These are phyloP conservation scores for Hexactinellida sp. DNA, from an alignment of 37 sponge, comb jelly and placozoan species.

Conservation along the genomic window DNA sequence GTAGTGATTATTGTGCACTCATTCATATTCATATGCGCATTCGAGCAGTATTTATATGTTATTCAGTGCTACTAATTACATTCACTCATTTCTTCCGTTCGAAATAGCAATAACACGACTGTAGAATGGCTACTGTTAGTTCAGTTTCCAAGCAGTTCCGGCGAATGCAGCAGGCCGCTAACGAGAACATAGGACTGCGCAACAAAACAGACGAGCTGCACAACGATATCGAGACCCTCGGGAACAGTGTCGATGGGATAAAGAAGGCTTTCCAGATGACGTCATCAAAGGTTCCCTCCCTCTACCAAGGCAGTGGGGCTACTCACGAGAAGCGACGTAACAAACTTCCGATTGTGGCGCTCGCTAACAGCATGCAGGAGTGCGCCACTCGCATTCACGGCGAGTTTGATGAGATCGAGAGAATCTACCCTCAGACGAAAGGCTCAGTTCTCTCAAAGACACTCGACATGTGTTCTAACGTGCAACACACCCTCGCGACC, in stretches of 20 bases:
- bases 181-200: not conserved
- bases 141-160: not conserved
- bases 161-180: not conserved
- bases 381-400: not conserved
- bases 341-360: not conserved
- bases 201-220: not conserved
- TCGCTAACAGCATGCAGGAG: not conserved
- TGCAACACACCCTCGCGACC: not conserved
- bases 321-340: slow-evolving; percentile 35
- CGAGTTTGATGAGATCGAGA: not conserved
- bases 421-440: not conserved
- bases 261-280: slow-evolving; percentile 28
- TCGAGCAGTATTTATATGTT: not conserved
- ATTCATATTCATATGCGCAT: not conserved
- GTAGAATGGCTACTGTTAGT: not conserved
- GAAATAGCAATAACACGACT: not conserved
- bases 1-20: not conserved
- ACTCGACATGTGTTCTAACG: not conserved
- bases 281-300: slow-evolving; percentile 29
- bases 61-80: not conserved
- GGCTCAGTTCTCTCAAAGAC: not conserved
- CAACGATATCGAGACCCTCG: not conserved
- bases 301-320: slow-evolving; percentile 33
- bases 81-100: not conserved
- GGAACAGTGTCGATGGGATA: slow-evolving; percentile 50